Evolutionary conservation across 2,113 vertebrate species (phyloP).

Genomic region (Clupea harengus): DNA sequence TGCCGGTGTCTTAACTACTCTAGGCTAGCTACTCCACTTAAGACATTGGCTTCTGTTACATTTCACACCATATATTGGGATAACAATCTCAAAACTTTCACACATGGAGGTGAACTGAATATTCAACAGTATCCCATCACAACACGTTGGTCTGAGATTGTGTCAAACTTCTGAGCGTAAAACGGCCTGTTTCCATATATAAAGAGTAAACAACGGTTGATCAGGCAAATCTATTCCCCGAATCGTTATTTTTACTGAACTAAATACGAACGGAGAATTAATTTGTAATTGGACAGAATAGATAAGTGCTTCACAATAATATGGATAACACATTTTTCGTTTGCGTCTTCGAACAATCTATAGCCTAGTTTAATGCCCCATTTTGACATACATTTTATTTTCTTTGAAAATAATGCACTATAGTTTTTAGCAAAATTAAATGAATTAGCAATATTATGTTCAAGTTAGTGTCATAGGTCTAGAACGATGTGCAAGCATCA

Average conservation of each 20-base stretch:
- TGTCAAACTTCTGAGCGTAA: not conserved
- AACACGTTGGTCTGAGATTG: not conserved
- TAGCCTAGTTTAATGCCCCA: not conserved
- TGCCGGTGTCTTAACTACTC: constrained; percentile 46
- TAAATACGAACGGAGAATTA: too few species aligned
- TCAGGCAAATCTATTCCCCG: not conserved
- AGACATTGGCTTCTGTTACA: not conserved
- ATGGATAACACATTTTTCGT: too few species aligned
- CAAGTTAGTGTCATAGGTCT: too few species aligned
- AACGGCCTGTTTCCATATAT: not conserved
- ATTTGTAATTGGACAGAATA: too few species aligned
- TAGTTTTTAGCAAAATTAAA: too few species aligned
- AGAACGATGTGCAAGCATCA: too few species aligned
- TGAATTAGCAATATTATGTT: too few species aligned
- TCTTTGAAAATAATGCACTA: not conserved
- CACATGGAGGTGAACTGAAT: not conserved
- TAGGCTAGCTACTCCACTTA: constrained; percentile 16
- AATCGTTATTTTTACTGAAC: not conserved
- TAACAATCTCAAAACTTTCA: not conserved
- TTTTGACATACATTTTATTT: too few species aligned
- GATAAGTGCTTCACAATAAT: too few species aligned
- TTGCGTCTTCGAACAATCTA: not conserved
- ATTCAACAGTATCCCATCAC: not conserved
- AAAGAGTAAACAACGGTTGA: not conserved
- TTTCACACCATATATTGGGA: constrained; percentile 5